Base-by-base conservation (phyloP, 2,797 vertebrate species). In the Pipistrellus pipistrellus region DNA sequence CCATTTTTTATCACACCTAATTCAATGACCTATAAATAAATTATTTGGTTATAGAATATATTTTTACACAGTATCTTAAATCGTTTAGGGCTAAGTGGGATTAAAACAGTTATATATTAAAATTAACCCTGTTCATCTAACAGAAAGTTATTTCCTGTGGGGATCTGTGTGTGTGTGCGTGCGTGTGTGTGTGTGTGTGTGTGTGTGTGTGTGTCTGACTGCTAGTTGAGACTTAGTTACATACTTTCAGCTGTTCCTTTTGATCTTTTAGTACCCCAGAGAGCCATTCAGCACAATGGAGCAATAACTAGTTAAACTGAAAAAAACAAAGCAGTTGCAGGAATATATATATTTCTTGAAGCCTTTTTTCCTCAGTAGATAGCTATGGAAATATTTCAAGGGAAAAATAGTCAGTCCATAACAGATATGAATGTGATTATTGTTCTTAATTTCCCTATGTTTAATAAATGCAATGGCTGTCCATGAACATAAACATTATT, bases 181-280 rank as follows among this genome's bases (percentile, higher is more conserved):
- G 0, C 12, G 25, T 25, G n/a, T 15, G 41, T n/a, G 0, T 11
- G 2, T n/a, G 9, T 10, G 38, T 12, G 25, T 25, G n/a, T 15
- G 41, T n/a, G 0, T 11, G 2, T n/a, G 9, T 10, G 38, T 14
- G 27, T 25, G 38, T 44, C 23, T 41, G 13, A 17, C 14, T 41
- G 30, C 21, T 69, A 32, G 5, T 2, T 68, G 35, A 57, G 13
- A 53, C 20, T 14, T 20, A 48, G 20, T 38, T 68, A 48, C 18
- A 12, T 44, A 10, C 11, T 44, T 78, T 35, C 7, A 1, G 5
- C 6, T 62, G 0, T 6, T 73, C n/a, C 27, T 73, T 44, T 18
- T 55, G 11, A 51, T 20, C 0, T 53, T 69, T 62, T 38, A 57
- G 30, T 57, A 18, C 17, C n/a, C 27, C 13, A 57, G n/a, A 23